Base-by-base conservation (phyloP, 2,113 vertebrate species). In the Progne subis region DNA sequence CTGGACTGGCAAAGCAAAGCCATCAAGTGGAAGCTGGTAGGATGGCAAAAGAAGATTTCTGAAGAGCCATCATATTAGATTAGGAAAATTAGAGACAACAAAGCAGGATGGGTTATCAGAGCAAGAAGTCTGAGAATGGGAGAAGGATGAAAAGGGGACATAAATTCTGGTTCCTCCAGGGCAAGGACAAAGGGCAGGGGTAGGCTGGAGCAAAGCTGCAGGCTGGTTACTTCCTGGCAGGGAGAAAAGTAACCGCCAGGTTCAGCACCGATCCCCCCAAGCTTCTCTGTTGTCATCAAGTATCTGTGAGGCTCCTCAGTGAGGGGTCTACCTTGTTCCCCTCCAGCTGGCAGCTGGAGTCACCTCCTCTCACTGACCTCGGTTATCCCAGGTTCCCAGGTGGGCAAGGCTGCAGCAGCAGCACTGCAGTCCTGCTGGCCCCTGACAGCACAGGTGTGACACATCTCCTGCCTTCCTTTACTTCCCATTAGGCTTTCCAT, bases 211-310 rank as follows among this genome's bases (percentile, higher is more conserved):
- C 11, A 44, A 52, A 83, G 12, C 12, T 61, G 34, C 34, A 68
- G 39, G 32, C 14, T 63, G 11, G 37, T 34, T 15, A 8, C 8
- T 57, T 67, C 24, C 47, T 24, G 21, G 3, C 6, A 52, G 24
- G 18, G 44, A 86, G 28, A 78, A 28, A 68, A 82, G 19, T 28
- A 69, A 43, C 34, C 12, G 20, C 16, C 28, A 78, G 25, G n/a
- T 64, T 29, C 1, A 85, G 6, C 15, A 65, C 8, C 0, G 0
- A 29, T 14, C 3, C 5, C 34, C 29, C 3, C 60, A 11, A 3
- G 16, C 5, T 46, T 19, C 14, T 50, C 32, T 59, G 11, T 12
- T 46, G 18, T 20, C 53, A 26, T 14, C 13, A 34, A 16, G 12
- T 9, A 7, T 21, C 43, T n/a, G 14, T 46, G 52, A 75, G 67